Evolutionary conservation across 2,113 vertebrate genomes (phyloP), one percentile per base, ranked within the genome.

Genomic region (Oenanthe melanoleuca): DNA sequence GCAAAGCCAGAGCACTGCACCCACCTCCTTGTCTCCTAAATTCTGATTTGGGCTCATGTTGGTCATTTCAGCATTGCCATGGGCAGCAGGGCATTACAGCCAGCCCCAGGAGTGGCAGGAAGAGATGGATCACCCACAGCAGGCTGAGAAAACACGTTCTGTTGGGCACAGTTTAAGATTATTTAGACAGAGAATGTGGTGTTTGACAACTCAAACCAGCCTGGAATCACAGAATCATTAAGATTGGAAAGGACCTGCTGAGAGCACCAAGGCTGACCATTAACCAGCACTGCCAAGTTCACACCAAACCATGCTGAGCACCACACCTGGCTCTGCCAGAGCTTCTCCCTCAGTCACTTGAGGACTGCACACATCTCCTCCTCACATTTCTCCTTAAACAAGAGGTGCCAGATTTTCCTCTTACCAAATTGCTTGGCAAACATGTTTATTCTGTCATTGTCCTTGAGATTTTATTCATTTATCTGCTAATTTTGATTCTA

Each of bases 401-500:
- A 65, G 56, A 56, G 52, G 7, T 5, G 40, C 8, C 70, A 79
- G 55, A 20, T 74, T 94, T 74, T 34, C 52, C 33, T 37, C 38
- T 42, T 18, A 28, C 26, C 72, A 81, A 87, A 78, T 2, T 85
- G 44, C 53, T 85, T 53, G 63, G 40, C 70, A 85, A 28, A 72
- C 28, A 7, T 4, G 17, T 57, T 91, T 49, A 65, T 75, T 72
- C 40, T n/a, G 45, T 56, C 78, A 16, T 20, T 67, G 92, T 87
- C 89, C 92, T 94, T 94, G 92, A 94, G 70, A 53, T 88, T 74
- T 89, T 81, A 93, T 89, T 94, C 49, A 23, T 74, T 96, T 86
- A 89, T 16, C 84, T 57, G 37, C 25, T 92, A 72, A 84, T 79
- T 91, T 88, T 71, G 44, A 80, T 96, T 95, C 79, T 89, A 49